Base-by-base conservation (phyloP, 1,140 invertebrate species). In the Forficula auricularia region DNA sequence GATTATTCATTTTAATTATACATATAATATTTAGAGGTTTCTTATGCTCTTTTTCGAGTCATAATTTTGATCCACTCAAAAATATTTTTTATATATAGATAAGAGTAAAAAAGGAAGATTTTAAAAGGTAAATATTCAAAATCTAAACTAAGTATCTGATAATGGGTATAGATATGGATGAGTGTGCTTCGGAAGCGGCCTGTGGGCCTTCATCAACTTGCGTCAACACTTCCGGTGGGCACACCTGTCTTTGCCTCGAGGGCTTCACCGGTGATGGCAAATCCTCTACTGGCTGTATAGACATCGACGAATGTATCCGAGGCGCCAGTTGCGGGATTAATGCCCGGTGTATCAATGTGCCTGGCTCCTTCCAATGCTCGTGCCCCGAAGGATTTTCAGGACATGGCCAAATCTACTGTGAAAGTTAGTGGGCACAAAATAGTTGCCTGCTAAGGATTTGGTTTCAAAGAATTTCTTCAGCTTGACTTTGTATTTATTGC, bases 161-260 rank as follows among this genome's bases (percentile, higher is more conserved):
- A 4, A 27, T 6, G 4, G 22, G 4, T n/a, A n/a, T 63, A 50
- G 71, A 73, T 51, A 53, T 70, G 27, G 67, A 74, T 55, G 71
- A 73, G 51, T 70, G 66, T 50, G 38, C 55, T 52, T 39, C 51
- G 51, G 53, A 72, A 66, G 43, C 55, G 43, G 49, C 75, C 46
- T 84, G 82, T 59, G 76, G 75, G 45, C 59, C 63, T 54, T 71
- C 73, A 57, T 79, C 79, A 47, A 65, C 73, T 55, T 84, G 81
- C 63, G 67, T 74, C 62, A 84, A 83, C 65, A 68, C 71, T 44
- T 71, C 71, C 51, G 80, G 80, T 45, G 22, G 22, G 4, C 82
- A 71, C 61, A 69, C 72, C 50, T 85, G 81, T 63, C 61, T 71
- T 50, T 86, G 82, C 64, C 72, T 71, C n/a, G 59, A 67, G 49